Base-by-base conservation (phyloP, 2,888 invertebrate genomes). In the Leptopilina myrica region DNA sequence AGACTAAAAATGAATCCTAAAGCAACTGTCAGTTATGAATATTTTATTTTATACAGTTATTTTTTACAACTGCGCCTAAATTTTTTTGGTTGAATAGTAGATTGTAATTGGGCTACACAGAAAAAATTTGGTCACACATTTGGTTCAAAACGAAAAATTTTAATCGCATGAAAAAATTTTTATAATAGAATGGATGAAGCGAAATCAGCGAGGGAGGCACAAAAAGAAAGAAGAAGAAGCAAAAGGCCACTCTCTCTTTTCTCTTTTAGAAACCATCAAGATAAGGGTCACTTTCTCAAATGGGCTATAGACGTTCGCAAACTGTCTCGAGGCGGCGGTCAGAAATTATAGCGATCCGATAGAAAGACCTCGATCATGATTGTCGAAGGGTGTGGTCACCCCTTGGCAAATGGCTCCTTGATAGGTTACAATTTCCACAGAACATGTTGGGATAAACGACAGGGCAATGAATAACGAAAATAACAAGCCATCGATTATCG, bases 201-300 rank as follows among this genome's bases (percentile, higher is more conserved):
- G 3, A 5, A 69, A 69, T 69, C 53, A 49, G 7, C 26, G 20
- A 53, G 26, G 12, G 12, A 49, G 20, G 20, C 8, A 5, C 7
- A 46, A 9, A 46, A 9, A 46, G 4, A 46, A 4, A 46, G 12
- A 49, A 49, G 5, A 53, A 69, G 53, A 14, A 69, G 53, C 69
- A 53, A 69, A 20, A 20, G 20, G 20, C 20, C 20, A 20, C 20
- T 20, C 33, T 33, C 64, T 33, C 64, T 64, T 11, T 33, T 56
- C 69, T 73, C n/a, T n/a, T 73, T 59, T n/a, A 56, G 73, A 69
- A 69, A 9, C 53, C 26, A 56, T 73, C 73, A 59, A 33, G 56
- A 73, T 33, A 56, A 73, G 73, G 73, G 56, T 73, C 73, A 73
- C 73, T 73, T 73, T 56, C 73, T 73, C 40, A 73, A 73, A 73